phyloP scores from a whole-genome alignment of 2,888 invertebrate species.

The Nebria salina region DNA sequence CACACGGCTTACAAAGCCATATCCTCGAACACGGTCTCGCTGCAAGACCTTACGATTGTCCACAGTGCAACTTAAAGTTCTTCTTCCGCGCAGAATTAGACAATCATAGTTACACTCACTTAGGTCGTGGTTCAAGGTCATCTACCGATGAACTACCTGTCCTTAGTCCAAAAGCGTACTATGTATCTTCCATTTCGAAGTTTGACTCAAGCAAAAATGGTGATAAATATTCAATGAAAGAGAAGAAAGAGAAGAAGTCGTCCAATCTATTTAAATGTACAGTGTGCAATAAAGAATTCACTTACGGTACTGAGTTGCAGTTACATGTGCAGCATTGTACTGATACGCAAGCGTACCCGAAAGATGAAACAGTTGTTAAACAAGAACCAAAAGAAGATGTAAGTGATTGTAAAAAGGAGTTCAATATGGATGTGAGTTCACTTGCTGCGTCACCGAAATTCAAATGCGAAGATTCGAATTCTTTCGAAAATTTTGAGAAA shows the following conservation, averaged over 20 bases:
- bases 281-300: constrained; percentile 8
- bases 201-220: constrained; percentile 28
- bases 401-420: neutral
- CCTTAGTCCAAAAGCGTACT: constrained; percentile 35
- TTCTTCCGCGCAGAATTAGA: constrained; percentile 92
- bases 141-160: constrained; percentile 31
- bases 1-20: constrained; percentile 83
- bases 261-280: neutral
- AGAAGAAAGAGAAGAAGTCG: neutral
- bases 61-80: constrained; percentile 83
- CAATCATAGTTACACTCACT: constrained; percentile 72
- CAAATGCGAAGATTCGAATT: neutral
- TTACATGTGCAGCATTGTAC: constrained; percentile 9
- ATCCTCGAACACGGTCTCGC: constrained; percentile 82
- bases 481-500: neutral
- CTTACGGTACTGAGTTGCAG: constrained; percentile 1
- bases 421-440: neutral
- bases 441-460: neutral
- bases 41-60: constrained; percentile 86
- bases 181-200: constrained; percentile 21
- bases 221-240: constrained; percentile 18
- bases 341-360: neutral
- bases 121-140: constrained; percentile 19
- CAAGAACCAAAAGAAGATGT: neutral
- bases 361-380: neutral